phyloP scores from a whole-genome alignment of 1,140 invertebrate genomes.

The Anastatus disparis region DNA sequence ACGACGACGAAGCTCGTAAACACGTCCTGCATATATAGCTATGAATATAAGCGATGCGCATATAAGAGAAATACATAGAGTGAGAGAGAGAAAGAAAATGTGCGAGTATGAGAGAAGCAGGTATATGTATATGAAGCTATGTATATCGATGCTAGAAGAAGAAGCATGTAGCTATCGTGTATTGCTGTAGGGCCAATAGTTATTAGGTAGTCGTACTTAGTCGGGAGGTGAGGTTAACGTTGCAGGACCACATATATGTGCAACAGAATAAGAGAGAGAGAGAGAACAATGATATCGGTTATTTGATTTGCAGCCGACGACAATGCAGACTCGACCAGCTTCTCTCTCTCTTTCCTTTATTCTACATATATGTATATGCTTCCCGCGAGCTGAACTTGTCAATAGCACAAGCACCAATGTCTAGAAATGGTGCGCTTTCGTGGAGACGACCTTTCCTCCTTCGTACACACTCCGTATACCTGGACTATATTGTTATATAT shows the following conservation, averaged over 20 bases:
- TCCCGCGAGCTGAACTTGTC: slow-evolving; percentile 27
- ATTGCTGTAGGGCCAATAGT: slow-evolving; percentile 36
- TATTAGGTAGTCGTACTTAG: slow-evolving; percentile 35
- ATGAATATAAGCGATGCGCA: slow-evolving; percentile 4
- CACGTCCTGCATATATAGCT: slow-evolving; percentile 26
- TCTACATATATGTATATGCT: slow-evolving; percentile 18
- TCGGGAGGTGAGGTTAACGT: slow-evolving; percentile 27
- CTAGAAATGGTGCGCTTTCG: not conserved
- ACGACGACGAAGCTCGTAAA: slow-evolving; percentile 19
- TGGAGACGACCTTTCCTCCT: slow-evolving; percentile 34
- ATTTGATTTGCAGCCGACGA: slow-evolving; percentile 64
- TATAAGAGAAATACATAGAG: not conserved
- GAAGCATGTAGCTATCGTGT: slow-evolving; percentile 25
- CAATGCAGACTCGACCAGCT: slow-evolving; percentile 46
- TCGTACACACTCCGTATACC: too few relatives aligned
- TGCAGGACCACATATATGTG: slow-evolving; percentile 17
- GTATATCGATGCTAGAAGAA: not conserved
- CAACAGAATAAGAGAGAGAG: slow-evolving; percentile 31
- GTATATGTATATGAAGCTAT: too few relatives aligned
- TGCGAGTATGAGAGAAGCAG: too few relatives aligned
- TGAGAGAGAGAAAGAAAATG: not conserved
- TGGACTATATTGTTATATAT: too few relatives aligned
- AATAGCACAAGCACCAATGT: slow-evolving; percentile 28
- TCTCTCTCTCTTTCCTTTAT: slow-evolving; percentile 38
- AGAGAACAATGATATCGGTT: slow-evolving; percentile 61